Percentiles rank a stretch among this genome's conserved stretches.
These are phyloP conservation scores for Paragorgia papillata DNA, from an alignment of 92 coral and sea anemone genomes.

Conservation along the genomic window DNA sequence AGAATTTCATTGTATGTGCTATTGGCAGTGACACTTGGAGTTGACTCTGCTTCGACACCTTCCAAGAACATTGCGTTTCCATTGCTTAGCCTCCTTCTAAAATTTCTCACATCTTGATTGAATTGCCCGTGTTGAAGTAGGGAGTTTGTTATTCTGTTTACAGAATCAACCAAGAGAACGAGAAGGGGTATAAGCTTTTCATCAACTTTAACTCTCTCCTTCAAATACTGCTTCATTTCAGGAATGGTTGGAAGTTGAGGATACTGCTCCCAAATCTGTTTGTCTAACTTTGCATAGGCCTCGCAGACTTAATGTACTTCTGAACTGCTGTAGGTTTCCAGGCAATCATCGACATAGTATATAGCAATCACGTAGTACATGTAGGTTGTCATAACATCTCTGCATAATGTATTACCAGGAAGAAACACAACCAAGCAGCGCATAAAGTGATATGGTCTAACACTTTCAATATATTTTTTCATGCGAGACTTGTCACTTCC, in stretches of 20 bases:
- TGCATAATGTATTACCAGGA: no score
- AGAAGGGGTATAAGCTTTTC: neutral
- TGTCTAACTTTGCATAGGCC: neutral
- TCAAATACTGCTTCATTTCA: neutral
- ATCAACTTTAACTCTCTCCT: no score
- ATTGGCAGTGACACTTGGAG: neutral
- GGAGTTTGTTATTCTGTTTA: neutral
- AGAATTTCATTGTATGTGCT: neutral
- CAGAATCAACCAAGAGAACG: neutral
- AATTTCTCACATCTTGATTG: neutral
- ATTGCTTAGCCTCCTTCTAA: neutral
- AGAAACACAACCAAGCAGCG: no score
- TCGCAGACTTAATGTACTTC: conserved; percentile 1
- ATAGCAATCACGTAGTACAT: no score
- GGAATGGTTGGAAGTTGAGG: conserved; percentile 8
- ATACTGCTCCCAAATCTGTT: neutral
- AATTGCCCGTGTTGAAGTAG: neutral
- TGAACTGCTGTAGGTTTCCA: no score
- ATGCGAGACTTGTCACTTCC: neutral
- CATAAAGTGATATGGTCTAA: no score
- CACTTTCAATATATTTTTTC: no score
- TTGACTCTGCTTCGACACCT: neutral
- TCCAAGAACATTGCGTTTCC: neutral
- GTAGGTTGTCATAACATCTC: no score
- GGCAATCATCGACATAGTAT: no score